Base-by-base conservation (phyloP, 2,888 invertebrate species). In the Kuschelorhynchus macadamiae region DNA sequence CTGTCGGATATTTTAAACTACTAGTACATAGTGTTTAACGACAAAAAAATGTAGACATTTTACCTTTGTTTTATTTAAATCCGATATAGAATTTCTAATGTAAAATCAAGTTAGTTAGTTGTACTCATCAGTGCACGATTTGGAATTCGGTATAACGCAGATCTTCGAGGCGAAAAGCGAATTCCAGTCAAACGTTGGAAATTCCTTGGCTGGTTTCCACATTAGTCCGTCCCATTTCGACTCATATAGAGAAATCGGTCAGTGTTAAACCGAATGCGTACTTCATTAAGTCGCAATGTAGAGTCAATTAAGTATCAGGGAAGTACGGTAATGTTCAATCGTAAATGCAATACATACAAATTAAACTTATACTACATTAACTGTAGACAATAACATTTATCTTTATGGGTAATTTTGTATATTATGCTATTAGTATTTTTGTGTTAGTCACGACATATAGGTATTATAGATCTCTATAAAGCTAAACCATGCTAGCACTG, bases 281-380 rank as follows among this genome's bases (percentile, higher is more conserved):
- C 76, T 77, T 74, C 74, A 76, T 77, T 76, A 77, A 71, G 68
- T 70, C 61, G 70, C 70, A 73, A 72, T 72, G 71, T 41, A 55
- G 32, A 68, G 59, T 57, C 63, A 68, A 68, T 68, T 68, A 63
- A 56, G 21, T 62, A 32, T 21, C 56, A 64, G 64, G 39, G 56
- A 56, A 41, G 64, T 36, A 12, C 25, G n/a, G n/a, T n/a, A n/a
- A n/a, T n/a, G n/a, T n/a, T n/a, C n/a, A n/a, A n/a, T n/a, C n/a
- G n/a, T n/a, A n/a, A n/a, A n/a, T n/a, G n/a, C n/a, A n/a, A n/a
- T n/a, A n/a, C n/a, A n/a, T n/a, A n/a, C n/a, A n/a, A n/a, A n/a
- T n/a, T n/a, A n/a, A n/a, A n/a, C n/a, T n/a, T n/a, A n/a, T n/a
- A n/a, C n/a, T n/a, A n/a, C n/a, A n/a, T n/a, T n/a, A n/a, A n/a